phyloP scores from a whole-genome alignment of 2,797 vertebrate genomes.

The Champsocephalus gunnari region DNA sequence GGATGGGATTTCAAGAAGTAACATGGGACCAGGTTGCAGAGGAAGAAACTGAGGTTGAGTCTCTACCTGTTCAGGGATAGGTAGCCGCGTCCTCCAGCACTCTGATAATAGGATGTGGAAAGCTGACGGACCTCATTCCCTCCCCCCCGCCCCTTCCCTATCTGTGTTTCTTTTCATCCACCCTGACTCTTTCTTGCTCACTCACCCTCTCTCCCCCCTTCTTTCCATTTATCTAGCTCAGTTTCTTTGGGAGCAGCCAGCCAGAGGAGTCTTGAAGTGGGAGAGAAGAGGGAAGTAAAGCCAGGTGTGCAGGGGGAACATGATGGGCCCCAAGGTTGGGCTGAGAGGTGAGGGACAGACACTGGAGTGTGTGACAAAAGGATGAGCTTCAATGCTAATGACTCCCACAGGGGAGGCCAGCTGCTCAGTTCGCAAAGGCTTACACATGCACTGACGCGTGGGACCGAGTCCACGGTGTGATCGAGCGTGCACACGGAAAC shows the following conservation, averaged over 20 bases:
- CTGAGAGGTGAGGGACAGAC: slow-evolving; percentile 78
- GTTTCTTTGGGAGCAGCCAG: slow-evolving; percentile 71
- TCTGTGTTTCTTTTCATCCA: slow-evolving; percentile 42
- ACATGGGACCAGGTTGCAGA: slow-evolving; percentile 39
- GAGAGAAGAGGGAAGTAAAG: slow-evolving; percentile 58
- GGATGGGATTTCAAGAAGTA: slow-evolving; percentile 47
- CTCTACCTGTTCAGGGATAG: slow-evolving; percentile 34
- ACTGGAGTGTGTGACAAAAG: slow-evolving; percentile 82
- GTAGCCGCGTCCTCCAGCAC: slow-evolving; percentile 43
- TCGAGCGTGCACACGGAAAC: slow-evolving; percentile 26
- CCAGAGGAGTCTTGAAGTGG: slow-evolving; percentile 69
- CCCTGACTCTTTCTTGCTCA: slow-evolving; percentile 32
- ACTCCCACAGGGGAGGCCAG: slow-evolving; percentile 82
- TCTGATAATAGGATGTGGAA: slow-evolving; percentile 57
- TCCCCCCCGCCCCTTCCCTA: slow-evolving; percentile 1
- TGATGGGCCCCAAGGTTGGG: slow-evolving; percentile 72
- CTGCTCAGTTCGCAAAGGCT: slow-evolving; percentile 70
- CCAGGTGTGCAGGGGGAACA: slow-evolving; percentile 70
- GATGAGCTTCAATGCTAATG: slow-evolving; percentile 83
- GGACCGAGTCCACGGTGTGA: slow-evolving; percentile 39
- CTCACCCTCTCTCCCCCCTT: slow-evolving; percentile 31
- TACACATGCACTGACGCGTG: slow-evolving; percentile 45
- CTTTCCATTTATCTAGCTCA: slow-evolving; percentile 65
- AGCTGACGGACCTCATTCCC: slow-evolving; percentile 56
- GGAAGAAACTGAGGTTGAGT: slow-evolving; percentile 48